Conservation (phyloP, 1,140 invertebrate species). For the Berghia stephanieae region DNA sequence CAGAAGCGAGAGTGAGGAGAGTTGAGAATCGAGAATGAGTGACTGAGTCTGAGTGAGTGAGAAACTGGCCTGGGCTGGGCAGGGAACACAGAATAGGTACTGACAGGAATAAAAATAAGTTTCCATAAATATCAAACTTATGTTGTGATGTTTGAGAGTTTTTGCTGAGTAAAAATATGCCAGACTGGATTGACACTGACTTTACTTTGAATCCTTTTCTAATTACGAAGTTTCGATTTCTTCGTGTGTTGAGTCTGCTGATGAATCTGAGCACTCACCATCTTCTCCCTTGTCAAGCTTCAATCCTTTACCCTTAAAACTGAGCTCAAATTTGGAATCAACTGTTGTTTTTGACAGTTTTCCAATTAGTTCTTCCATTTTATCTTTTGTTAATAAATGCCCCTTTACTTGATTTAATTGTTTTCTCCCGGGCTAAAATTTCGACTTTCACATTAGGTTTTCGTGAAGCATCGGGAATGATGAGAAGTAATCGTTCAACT, state of each 20-base stretch:
- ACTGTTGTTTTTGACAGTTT: slow-evolving; percentile 52
- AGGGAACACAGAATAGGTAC: neutral
- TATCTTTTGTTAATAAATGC: no score
- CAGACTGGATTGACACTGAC: no score
- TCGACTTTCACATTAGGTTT: no score
- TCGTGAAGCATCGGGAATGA: no score
- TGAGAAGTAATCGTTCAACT: no score
- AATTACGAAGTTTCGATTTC: neutral
- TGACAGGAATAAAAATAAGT: neutral
- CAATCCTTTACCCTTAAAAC: slow-evolving; percentile 75
- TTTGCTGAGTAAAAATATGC: neutral
- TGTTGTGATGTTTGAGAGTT: neutral
- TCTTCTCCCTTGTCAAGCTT: slow-evolving; percentile 76
- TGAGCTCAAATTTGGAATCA: slow-evolving; percentile 54
- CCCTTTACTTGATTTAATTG: no score
- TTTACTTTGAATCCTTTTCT: neutral
- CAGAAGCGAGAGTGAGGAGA: no score
- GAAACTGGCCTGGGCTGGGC: no score
- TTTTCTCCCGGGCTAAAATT: no score
- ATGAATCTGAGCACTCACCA: slow-evolving; percentile 73
- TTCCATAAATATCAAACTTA: neutral
- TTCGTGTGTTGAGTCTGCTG: no score
- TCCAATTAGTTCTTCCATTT: slow-evolving; percentile 49
- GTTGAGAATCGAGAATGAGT: no score
- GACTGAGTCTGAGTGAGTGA: no score